Conservation (phyloP, 2,888 invertebrate species). For the Drepana falcataria region DNA sequence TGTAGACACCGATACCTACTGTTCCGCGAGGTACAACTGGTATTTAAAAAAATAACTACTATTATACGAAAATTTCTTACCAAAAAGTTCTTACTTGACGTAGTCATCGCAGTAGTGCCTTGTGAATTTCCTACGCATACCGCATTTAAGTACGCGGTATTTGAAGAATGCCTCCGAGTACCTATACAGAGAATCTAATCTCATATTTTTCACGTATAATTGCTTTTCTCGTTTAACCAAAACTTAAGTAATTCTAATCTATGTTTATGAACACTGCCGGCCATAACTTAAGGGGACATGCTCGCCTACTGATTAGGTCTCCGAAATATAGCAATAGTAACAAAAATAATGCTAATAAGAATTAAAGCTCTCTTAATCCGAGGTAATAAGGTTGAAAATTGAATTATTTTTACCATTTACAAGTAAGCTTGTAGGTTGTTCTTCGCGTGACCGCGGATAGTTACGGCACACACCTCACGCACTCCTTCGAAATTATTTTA, state of each 20-base stretch:
- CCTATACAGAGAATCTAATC: not conserved
- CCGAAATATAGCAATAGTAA: conserved; percentile 25
- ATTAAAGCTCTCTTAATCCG: conserved; percentile 10
- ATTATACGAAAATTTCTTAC: too few species aligned
- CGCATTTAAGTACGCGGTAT: not conserved
- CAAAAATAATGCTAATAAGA: conserved; percentile 4
- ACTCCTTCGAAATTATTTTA: conserved; percentile 73
- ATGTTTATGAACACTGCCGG: conserved; percentile 50
- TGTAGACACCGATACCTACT: too few species aligned
- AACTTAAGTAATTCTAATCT: conserved; percentile 48
- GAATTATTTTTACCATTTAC: conserved; percentile 22
- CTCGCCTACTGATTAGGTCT: conserved; percentile 63
- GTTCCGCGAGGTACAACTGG: too few species aligned
- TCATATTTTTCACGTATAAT: conserved; percentile 24
- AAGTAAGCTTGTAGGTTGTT: conserved; percentile 34
- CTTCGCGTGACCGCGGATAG: conserved; percentile 59
- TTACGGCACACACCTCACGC: conserved; percentile 66
- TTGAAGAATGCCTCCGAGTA: not conserved
- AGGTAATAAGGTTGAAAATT: conserved; percentile 22
- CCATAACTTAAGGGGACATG: conserved; percentile 61
- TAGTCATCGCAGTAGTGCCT: not conserved
- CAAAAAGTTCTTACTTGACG: too few species aligned
- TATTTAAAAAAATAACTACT: too few species aligned
- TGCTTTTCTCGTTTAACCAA: conserved; percentile 45
- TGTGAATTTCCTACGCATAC: not conserved